Conservation (phyloP, 2,797 vertebrate species). For the Notamacropus eugenii region DNA sequence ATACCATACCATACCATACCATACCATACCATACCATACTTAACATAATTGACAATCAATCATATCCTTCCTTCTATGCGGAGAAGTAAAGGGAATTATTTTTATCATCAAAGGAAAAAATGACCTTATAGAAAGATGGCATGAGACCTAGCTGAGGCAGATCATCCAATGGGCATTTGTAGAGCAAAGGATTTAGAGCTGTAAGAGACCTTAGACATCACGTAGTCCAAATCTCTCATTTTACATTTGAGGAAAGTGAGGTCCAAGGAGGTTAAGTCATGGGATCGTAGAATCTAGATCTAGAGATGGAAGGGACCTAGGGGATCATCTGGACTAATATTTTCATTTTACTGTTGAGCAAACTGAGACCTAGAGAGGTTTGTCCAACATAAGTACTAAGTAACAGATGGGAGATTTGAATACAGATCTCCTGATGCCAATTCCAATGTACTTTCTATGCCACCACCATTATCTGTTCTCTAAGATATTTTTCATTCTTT, state of each 20-base stretch:
- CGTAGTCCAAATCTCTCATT: background rate
- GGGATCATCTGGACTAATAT: background rate
- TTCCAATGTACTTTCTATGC: background rate
- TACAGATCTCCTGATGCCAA: background rate
- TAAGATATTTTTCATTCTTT: background rate
- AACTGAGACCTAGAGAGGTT: background rate
- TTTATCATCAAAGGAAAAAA: background rate
- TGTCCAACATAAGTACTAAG: background rate
- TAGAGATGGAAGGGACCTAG: background rate
- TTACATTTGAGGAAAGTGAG: background rate
- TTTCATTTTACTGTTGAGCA: background rate
- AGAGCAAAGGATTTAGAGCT: background rate
- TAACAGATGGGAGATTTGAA: background rate
- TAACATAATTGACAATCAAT: background rate
- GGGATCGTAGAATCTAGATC: background rate
- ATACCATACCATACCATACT: background rate
- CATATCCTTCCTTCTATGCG: background rate
- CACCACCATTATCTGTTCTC: background rate
- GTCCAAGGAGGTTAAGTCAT: background rate
- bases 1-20: too few relatives aligned
- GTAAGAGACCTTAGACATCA: background rate
- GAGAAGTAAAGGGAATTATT: background rate
- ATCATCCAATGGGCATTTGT: background rate
- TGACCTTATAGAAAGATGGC: background rate
- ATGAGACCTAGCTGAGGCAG: background rate